phyloP scores from a whole-genome alignment of 1,140 invertebrate genomes.

The Drosophila cardini region DNA sequence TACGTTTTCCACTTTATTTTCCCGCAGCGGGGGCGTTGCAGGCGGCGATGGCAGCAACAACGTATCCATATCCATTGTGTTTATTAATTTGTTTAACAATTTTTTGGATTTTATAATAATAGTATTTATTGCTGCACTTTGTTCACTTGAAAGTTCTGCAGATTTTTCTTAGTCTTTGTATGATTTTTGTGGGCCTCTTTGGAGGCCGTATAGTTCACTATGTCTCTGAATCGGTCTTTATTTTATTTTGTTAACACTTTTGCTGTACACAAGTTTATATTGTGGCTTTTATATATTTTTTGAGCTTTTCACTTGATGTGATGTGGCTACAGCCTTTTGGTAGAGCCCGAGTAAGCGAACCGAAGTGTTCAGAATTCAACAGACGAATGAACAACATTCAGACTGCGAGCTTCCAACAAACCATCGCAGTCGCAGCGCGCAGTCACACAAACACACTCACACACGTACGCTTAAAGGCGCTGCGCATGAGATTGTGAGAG shows the following conservation, averaged over 20 bases:
- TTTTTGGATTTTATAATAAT: constrained; percentile 13
- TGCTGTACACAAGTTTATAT: constrained; percentile 40
- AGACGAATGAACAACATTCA: constrained; percentile 82
- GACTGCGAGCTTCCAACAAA: constrained; percentile 66
- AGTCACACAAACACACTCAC: constrained; percentile 10
- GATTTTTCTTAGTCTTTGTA: constrained; percentile 37
- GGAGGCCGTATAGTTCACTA: neutral
- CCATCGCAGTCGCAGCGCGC: constrained; percentile 53
- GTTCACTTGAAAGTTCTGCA: constrained; percentile 27
- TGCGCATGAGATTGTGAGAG: constrained; percentile 42
- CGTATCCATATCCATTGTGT: constrained; percentile 84
- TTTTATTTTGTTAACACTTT: constrained; percentile 45
- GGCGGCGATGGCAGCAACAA: constrained; percentile 86
- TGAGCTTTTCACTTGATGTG: constrained; percentile 52
- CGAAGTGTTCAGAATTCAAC: constrained; percentile 82
- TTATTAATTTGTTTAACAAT: constrained; percentile 26
- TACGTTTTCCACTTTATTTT: constrained; percentile 86
- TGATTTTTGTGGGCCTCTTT: constrained; percentile 27
- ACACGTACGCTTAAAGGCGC: neutral
- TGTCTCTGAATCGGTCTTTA: neutral
- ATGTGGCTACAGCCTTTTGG: constrained; percentile 25
- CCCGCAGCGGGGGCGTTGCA: constrained; percentile 86
- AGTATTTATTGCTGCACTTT: constrained; percentile 41
- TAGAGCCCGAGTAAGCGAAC: constrained; percentile 65
- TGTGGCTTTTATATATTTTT: constrained; percentile 47